These are phyloP conservation scores for Darevskia nairensis DNA, from an alignment of 2,797 vertebrate genomes.

Conservation along the genomic window DNA sequence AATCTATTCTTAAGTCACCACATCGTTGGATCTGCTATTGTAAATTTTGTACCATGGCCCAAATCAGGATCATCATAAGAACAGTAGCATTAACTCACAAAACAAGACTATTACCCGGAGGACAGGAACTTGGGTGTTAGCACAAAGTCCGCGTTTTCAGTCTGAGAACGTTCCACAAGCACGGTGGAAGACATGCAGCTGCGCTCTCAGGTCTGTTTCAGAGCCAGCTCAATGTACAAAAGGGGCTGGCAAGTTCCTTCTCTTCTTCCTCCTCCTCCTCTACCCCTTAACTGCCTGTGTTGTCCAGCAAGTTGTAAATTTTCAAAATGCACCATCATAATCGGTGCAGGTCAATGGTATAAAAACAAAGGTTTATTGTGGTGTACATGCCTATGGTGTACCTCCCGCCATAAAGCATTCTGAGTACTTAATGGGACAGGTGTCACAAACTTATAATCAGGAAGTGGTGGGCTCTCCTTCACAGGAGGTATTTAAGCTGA, in stretches of 20 bases:
- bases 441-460: neutral
- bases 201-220: neutral
- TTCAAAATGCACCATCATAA: neutral
- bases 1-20: neutral
- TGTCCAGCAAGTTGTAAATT: neutral
- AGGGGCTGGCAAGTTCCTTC: neutral
- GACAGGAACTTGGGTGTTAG: neutral
- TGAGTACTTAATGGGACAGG: neutral
- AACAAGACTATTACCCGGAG: neutral
- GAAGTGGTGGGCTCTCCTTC: no score
- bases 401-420: neutral
- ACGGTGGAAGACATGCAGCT: neutral
- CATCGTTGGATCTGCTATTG: neutral
- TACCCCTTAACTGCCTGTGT: neutral
- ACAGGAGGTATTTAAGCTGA: no score
- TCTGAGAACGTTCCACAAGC: neutral
- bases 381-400: no score
- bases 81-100: neutral
- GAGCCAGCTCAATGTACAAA: neutral
- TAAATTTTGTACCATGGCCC: neutral
- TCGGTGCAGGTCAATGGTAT: no score
- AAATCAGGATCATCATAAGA: neutral
- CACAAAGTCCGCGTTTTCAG: neutral
- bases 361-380: neutral
- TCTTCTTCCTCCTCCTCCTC: no score